Evolutionary conservation across 2,888 invertebrate genomes (phyloP).

Genomic region (Herminia tarsipennalis): DNA sequence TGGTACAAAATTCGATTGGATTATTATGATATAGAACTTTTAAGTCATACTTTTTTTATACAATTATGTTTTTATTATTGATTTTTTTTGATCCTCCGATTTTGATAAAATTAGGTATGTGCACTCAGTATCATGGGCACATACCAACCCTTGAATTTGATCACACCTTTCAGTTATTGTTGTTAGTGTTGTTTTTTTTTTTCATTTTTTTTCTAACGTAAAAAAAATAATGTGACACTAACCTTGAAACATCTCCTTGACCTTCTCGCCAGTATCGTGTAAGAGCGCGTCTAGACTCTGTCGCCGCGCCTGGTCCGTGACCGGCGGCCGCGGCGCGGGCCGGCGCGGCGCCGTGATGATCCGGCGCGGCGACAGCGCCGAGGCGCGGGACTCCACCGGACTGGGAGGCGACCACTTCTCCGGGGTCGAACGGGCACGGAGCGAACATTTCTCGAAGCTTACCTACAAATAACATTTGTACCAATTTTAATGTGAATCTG

Average conservation of each 20-base stretch:
- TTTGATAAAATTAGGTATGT: no score
- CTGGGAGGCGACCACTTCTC: constrained; percentile 69
- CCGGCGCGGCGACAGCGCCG: constrained; percentile 67
- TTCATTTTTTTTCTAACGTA: not conserved
- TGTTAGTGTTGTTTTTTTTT: no score
- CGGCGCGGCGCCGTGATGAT: constrained; percentile 57
- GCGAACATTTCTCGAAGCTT: constrained; percentile 85
- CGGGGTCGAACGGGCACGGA: constrained; percentile 70
- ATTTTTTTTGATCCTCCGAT: no score
- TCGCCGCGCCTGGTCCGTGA: constrained; percentile 61
- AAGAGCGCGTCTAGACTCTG: constrained; percentile 92
- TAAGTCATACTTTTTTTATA: no score
- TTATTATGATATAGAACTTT: no score
- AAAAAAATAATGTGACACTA: constrained; percentile 41
- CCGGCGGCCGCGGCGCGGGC: constrained; percentile 36
- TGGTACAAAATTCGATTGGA: no score
- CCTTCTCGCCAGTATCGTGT: constrained; percentile 91
- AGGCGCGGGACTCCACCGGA: constrained; percentile 66
- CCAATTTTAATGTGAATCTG: no score
- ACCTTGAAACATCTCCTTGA: constrained; percentile 93
- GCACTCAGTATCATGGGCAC: no score
- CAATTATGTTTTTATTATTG: no score
- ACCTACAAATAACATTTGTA: constrained; percentile 49
- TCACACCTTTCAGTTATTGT: no score
- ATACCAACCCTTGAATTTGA: no score